These are phyloP conservation scores for Luperina nickerlii DNA, from an alignment of 2,888 invertebrate species.

Conservation along the genomic window DNA sequence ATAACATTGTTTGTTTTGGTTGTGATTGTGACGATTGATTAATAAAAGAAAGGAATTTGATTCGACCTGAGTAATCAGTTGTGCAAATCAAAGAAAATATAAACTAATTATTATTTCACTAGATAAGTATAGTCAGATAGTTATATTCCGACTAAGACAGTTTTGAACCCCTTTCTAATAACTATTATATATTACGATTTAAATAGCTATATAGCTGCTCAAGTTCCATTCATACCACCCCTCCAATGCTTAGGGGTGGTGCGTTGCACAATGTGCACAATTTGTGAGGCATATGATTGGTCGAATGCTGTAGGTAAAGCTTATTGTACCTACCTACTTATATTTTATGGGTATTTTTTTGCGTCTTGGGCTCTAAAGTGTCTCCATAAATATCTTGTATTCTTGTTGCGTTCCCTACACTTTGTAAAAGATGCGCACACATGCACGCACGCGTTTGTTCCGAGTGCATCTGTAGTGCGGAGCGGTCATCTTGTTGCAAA, in stretches of 20 bases:
- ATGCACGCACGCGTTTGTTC: too few species aligned
- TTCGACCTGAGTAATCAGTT: too few species aligned
- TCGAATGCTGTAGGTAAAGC: background rate
- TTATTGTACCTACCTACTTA: conserved; percentile 3
- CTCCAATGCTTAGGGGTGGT: conserved; percentile 9
- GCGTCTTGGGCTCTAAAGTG: background rate
- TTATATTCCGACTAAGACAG: too few species aligned
- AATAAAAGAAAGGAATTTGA: too few species aligned
- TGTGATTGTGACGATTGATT: too few species aligned
- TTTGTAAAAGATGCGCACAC: background rate
- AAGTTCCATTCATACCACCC: conserved; percentile 33
- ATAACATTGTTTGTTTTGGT: too few species aligned
- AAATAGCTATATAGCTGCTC: conserved; percentile 16
- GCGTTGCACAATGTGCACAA: conserved; percentile 52
- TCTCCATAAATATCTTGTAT: background rate
- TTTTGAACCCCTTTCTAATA: too few species aligned
- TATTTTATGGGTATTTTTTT: too few species aligned
- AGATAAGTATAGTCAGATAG: too few species aligned
- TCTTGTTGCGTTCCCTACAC: background rate
- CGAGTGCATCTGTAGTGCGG: background rate
- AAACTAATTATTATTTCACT: too few species aligned
- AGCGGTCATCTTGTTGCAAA: background rate
- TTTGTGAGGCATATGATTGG: conserved; percentile 40
- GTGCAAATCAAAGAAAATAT: too few species aligned
- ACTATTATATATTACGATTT: too few species aligned